These are phyloP conservation scores for Procambarus clarkii DNA, from an alignment of 1,140 invertebrate species.

Conservation along the genomic window DNA sequence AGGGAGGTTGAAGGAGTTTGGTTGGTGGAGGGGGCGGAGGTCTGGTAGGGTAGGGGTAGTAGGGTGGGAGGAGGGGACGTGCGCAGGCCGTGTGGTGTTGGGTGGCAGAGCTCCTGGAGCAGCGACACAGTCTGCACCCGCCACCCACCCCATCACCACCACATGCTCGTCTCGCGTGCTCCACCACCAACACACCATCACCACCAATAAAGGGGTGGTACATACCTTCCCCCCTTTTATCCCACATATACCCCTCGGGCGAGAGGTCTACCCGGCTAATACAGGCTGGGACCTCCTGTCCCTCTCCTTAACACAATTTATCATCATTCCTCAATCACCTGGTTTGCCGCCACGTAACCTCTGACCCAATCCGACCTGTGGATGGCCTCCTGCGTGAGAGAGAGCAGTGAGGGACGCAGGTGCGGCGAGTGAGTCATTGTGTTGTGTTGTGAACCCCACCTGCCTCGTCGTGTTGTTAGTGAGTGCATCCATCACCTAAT, in stretches of 20 bases:
- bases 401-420: not conserved
- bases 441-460: not conserved
- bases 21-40: too few relatives aligned
- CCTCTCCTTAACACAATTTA: too few relatives aligned
- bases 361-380: not conserved
- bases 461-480: not conserved
- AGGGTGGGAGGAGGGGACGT: not conserved
- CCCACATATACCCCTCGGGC: not conserved
- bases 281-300: too few relatives aligned
- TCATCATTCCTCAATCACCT: not conserved
- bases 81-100: not conserved
- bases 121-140: conserved; percentile 1
- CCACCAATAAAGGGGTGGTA: not conserved
- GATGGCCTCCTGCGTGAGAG: not conserved
- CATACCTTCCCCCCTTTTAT: not conserved
- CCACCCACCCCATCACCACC: conserved; percentile 2
- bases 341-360: not conserved
- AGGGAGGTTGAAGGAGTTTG: too few relatives aligned
- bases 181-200: not conserved
- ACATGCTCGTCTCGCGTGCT: not conserved
- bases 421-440: not conserved
- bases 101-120: not conserved
- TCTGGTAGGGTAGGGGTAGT: too few relatives aligned
- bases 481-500: not conserved
- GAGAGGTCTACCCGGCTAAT: not conserved